Base-by-base conservation (phyloP, 2,797 vertebrate genomes). In the Ciconia nigra region DNA sequence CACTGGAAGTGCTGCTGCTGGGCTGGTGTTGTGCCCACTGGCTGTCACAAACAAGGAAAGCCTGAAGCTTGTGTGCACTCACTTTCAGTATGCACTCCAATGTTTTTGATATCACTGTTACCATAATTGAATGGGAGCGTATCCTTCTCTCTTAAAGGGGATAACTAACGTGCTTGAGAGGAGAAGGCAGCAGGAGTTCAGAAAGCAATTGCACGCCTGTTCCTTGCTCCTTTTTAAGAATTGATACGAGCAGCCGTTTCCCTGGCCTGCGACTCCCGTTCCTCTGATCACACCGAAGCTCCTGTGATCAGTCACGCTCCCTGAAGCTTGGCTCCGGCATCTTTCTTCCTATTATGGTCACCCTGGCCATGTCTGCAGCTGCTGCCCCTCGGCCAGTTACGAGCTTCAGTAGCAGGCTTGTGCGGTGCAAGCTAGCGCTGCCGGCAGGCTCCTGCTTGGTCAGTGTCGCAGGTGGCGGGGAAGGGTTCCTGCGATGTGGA, bases 291-390 rank as follows among this genome's bases (percentile, higher is more conserved):
- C 33, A 28, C 57, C 3, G 15, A 54, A 52, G 63, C 79, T 87
- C 73, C 72, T 81, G 70, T 55, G 77, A 78, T 70, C 51, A 2
- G 73, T 77, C 70, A 33, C 12, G 9, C 69, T 76, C 86, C 41
- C 67, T 70, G 69, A 63, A 71, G 61, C 91, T 89, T 92, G 87
- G 74, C 92, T 67, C 59, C 57, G 54, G 49, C 44, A 19, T 77
- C 96, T 91, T 92, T 93, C 92, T 96, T 74, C 96, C 89, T 91
- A 63, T 96, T 94, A 94, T 49, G 90, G 95, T 80, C 92, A 76
- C 67, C 11, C 15, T 21, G 58, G 58, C 86, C 92, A 58, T 62
- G 80, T 67, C 88, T n/a, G 63, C 93, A 85, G 74, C 85, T 93
- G 89, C 92, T 83, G 89, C 61, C 78, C 89, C 21, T 2, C 29